A percentile compares a stretch with the other conserved stretches of the same genome.
These are phyloP conservation scores for Caenorhabditis briggsae DNA, from an alignment of 1,140 invertebrate genomes.

Conservation along the genomic window DNA sequence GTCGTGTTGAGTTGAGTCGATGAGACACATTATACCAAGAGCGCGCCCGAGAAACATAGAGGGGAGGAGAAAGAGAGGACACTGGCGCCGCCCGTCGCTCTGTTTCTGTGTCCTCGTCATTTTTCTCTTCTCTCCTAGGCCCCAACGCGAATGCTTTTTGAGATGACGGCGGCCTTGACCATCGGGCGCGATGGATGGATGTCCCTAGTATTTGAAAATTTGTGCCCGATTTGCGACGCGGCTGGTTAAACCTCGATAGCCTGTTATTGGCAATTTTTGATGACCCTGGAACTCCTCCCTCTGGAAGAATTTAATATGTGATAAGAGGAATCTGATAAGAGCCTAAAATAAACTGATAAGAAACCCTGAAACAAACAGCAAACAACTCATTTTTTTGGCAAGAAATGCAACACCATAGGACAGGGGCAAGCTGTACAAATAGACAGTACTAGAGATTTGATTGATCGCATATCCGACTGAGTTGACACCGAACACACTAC, in stretches of 20 bases:
- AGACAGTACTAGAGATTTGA: neutral
- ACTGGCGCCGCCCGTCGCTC: slow-evolving; percentile 31
- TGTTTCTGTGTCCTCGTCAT: neutral
- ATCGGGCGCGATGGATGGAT: neutral
- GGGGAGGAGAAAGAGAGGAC: neutral
- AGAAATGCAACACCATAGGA: neutral
- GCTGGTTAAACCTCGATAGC: neutral
- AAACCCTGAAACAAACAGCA: neutral
- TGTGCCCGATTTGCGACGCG: neutral
- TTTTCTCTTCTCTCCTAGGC: slow-evolving; percentile 12
- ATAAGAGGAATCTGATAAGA: neutral
- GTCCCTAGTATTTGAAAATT: slow-evolving; percentile 21
- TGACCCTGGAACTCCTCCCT: neutral
- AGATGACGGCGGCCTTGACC: slow-evolving; percentile 23
- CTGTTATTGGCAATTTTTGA: neutral
- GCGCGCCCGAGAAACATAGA: slow-evolving; percentile 52
- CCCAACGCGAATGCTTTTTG: slow-evolving; percentile 10
- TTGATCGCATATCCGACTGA: slow-evolving; percentile 9
- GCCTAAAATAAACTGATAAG: neutral
- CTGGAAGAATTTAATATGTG: neutral
- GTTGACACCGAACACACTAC: neutral
- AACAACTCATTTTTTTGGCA: neutral
- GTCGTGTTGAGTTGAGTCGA: neutral
- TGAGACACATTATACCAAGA: slow-evolving; percentile 52
- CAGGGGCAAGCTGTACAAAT: slow-evolving; percentile 39